These are phyloP conservation scores for Mus spicilegus DNA, from an alignment of 2,113 vertebrate genomes.

Conservation along the genomic window DNA sequence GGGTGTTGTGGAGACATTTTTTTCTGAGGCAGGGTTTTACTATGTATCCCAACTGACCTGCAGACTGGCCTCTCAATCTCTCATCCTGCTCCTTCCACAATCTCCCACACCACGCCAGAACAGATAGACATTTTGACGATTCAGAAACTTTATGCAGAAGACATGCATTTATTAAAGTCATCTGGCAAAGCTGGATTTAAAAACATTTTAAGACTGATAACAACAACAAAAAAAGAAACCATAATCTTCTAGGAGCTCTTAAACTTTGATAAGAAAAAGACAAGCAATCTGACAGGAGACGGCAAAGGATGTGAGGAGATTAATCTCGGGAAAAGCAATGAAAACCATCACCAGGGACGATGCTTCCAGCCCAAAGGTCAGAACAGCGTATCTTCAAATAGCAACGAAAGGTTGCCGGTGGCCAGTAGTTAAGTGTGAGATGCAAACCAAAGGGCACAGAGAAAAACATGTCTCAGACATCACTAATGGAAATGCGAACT, in stretches of 20 bases:
- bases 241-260: background rate
- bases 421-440: background rate
- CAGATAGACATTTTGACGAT: background rate
- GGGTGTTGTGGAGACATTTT: background rate
- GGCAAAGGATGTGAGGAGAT: constrained; percentile 18
- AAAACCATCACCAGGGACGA: background rate
- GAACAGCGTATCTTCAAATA: constrained; percentile 29
- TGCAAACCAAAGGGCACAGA: background rate
- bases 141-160: background rate
- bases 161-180: background rate
- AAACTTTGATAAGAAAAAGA: constrained; percentile 24
- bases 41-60: background rate
- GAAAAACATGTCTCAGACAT: constrained; percentile 16
- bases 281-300: background rate
- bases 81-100: background rate
- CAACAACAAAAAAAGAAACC: background rate
- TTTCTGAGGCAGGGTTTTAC: background rate
- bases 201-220: background rate
- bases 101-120: background rate
- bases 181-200: background rate
- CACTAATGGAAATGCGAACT: background rate
- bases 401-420: constrained; percentile 21
- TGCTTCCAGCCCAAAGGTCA: constrained; percentile 13
- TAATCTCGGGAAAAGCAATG: background rate
- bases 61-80: background rate